Percentiles rank a stretch among this genome's conserved stretches.
Evolutionary conservation across 2,113 vertebrate genomes (phyloP).

Genomic region (Oxyruncus cristatus): DNA sequence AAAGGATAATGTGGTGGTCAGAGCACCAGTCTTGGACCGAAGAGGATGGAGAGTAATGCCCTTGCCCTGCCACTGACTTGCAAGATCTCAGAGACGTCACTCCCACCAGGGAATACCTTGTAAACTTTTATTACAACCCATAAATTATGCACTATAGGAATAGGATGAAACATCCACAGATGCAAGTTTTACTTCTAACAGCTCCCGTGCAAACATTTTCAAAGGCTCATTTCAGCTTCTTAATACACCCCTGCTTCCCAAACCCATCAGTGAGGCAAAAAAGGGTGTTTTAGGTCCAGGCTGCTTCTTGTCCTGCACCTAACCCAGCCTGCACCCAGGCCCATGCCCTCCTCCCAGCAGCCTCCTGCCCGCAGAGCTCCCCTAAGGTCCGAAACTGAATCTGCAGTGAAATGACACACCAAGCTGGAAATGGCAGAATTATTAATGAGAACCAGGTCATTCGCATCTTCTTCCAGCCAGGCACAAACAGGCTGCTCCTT

Average conservation of each 20-base stretch:
- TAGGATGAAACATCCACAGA: not conserved
- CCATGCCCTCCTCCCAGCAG: rapidly evolving
- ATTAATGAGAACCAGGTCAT: not conserved
- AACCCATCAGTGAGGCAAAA: not conserved
- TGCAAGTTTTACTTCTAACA: not conserved
- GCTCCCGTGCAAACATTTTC: not conserved
- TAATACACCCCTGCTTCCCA: not conserved
- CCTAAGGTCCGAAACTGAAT: not conserved
- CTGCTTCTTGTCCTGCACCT: not conserved
- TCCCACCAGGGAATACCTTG: not conserved
- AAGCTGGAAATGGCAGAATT: not conserved
- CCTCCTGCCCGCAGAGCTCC: not conserved
- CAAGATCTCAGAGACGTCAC: not conserved
- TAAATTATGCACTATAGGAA: not conserved
- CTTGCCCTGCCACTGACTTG: not conserved
- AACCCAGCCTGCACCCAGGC: not conserved
- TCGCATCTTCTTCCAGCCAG: not conserved
- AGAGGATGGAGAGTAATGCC: not conserved
- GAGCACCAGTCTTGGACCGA: rapidly evolving
- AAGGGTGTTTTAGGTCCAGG: rapidly evolving
- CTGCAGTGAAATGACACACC: not conserved
- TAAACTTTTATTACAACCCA: not conserved
- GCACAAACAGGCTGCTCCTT: not conserved
- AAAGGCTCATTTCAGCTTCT: not conserved
- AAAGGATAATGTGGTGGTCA: not conserved